Evolutionary conservation across 2,888 invertebrate species (phyloP).

Genomic region (Andrena marginata): DNA sequence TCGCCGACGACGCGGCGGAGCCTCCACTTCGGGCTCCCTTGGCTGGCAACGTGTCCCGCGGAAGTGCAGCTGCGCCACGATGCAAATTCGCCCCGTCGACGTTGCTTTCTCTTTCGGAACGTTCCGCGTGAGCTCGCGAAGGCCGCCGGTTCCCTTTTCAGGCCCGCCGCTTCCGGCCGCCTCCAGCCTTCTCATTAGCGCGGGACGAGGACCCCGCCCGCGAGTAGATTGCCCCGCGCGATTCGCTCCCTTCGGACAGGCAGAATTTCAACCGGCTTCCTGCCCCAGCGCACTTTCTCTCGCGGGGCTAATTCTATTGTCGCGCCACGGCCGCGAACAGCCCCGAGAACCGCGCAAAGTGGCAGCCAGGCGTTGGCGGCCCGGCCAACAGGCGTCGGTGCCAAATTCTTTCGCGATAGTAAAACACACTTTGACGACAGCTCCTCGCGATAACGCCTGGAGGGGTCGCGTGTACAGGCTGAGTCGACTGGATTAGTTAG

Average conservation of each 20-base stretch:
- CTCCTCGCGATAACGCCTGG: neutral
- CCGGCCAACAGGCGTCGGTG: neutral
- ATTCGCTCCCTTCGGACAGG: neutral
- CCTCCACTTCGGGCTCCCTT: conserved; percentile 5
- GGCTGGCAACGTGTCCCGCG: conserved; percentile 6
- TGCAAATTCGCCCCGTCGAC: neutral
- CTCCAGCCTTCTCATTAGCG: conserved; percentile 20
- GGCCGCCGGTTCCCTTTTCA: conserved; percentile 38
- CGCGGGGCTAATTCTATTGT: neutral
- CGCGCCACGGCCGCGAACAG: neutral
- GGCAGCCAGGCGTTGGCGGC: neutral
- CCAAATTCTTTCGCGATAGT: neutral
- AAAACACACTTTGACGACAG: neutral
- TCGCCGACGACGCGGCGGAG: neutral
- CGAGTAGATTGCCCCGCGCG: conserved; percentile 5
- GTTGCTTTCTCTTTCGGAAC: conserved; percentile 29
- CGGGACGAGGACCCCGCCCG: conserved; percentile 1
- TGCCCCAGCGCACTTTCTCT: neutral
- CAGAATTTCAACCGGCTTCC: neutral
- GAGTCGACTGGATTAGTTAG: neutral
- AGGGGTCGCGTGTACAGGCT: neutral
- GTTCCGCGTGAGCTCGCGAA: conserved; percentile 35
- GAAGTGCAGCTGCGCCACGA: conserved; percentile 9
- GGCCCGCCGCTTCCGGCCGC: conserved; percentile 39
- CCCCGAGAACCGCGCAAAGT: neutral